Base-by-base conservation (phyloP, 2,888 invertebrate species). In the Idaea dimidiata region DNA sequence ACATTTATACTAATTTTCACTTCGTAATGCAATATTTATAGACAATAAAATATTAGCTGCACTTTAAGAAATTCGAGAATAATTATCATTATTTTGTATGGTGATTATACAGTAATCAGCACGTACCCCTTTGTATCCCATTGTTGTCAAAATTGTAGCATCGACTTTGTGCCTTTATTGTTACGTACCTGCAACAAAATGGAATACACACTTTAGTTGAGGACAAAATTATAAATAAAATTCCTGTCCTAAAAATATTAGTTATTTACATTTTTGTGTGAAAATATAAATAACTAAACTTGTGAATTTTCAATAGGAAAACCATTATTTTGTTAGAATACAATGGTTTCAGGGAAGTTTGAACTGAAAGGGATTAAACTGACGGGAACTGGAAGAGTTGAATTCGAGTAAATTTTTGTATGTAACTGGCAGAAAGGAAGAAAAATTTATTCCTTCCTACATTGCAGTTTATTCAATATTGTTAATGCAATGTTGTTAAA, bases 201-300 rank as follows among this genome's bases (percentile, higher is more conserved):
- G 33, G 54, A 59, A 59, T 17, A 57, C n/a, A 61, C 33, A 61
- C 8, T 16, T 57, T 57, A 61, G 57, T 57, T 17, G 14, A 10
- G 10, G 43, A 43, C 3, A 43, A 43, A 43, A 43, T 43, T 10
- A 10, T 43, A 8, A 43, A 43, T 8, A 14, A 3, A 14, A 14
- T 8, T 3, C 43, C 6, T 43, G 6, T 43, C 14, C 3, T 43
- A 14, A 5, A 43, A 43, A 14, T 43, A 14, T 10, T 43, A 14
- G 43, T 66, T 63, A 32, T 59, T 54, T 56, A 33, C 62, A 61
- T 62, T 62, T 8, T 32, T 32, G n/a, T n/a, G n/a, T n/a, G n/a
- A 1, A 32, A 32, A 32, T 32, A 32, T 32, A 32, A 32, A 32
- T 32, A 32, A 10, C 4, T 32, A 4, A n/a, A n/a, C n/a, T n/a